phyloP scores from a whole-genome alignment of 2,797 vertebrate genomes.

The Peromyscus melanophrys region DNA sequence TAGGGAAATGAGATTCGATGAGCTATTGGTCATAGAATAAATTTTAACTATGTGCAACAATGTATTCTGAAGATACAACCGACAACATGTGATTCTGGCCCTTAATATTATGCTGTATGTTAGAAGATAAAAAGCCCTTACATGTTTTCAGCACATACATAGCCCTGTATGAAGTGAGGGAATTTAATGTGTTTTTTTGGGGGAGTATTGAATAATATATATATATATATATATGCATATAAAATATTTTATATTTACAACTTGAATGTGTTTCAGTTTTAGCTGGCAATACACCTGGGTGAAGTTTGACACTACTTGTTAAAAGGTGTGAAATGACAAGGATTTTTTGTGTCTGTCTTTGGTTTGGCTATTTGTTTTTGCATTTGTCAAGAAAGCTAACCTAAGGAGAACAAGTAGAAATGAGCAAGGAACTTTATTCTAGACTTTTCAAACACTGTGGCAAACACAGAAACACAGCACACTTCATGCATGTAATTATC shows the following conservation, averaged over 20 bases:
- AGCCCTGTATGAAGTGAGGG: background rate
- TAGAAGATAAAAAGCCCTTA: background rate
- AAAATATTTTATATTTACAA: too few species aligned
- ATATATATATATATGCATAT: background rate
- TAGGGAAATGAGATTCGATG: background rate
- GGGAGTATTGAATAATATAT: background rate
- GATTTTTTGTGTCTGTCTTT: background rate
- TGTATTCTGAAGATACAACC: background rate
- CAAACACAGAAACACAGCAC: background rate
- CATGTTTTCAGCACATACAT: background rate
- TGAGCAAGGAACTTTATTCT: background rate
- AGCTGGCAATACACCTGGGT: background rate
- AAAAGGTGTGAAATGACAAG: background rate
- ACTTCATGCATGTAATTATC: slow-evolving; percentile 18
- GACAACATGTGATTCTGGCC: too few species aligned
- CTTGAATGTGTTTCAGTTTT: background rate
- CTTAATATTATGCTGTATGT: background rate
- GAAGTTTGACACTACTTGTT: background rate
- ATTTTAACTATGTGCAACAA: background rate
- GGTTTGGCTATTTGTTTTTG: too few species aligned
- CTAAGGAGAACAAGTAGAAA: background rate
- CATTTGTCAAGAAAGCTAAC: background rate
- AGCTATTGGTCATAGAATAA: background rate
- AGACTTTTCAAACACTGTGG: background rate
- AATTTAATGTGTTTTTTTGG: background rate